Percentiles rank a stretch among this genome's conserved stretches.
phyloP scores from a whole-genome alignment of 2,797 vertebrate species.

The Streptopelia turtur region DNA sequence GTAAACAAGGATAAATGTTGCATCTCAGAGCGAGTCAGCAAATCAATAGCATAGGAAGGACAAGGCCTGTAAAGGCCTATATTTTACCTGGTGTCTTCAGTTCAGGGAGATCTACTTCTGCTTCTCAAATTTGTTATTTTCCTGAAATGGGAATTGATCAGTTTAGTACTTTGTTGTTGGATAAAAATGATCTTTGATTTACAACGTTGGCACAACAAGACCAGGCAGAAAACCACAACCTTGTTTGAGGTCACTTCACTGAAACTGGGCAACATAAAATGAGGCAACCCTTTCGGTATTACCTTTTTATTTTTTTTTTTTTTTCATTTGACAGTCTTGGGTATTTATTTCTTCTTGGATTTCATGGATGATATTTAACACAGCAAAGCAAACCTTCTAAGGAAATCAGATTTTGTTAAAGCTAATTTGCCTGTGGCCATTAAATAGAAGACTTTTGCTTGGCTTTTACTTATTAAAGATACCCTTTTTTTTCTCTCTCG shows the following conservation, averaged over 20 bases:
- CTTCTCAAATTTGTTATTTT: neutral
- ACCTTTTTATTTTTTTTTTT: neutral
- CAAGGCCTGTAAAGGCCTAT: neutral
- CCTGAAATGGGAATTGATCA: neutral
- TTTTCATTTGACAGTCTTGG: neutral
- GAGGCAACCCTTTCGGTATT: neutral
- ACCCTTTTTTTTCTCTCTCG: neutral
- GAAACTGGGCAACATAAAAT: neutral
- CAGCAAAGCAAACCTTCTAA: neutral
- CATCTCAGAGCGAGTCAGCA: neutral
- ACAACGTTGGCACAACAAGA: neutral
- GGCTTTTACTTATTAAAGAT: neutral
- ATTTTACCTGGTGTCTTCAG: neutral
- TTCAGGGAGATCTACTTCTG: neutral
- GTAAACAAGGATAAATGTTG: neutral
- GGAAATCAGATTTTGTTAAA: conserved; percentile 29
- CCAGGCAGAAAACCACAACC: neutral
- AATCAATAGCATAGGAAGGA: neutral
- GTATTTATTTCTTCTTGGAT: conserved; percentile 22
- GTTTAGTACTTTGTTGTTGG: neutral
- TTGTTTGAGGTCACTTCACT: neutral
- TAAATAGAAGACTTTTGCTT: neutral
- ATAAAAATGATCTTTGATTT: neutral
- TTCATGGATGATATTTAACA: conserved; percentile 22
- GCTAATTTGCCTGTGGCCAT: neutral